Base-by-base conservation (phyloP, 2,888 invertebrate species). In the Fragum whitleyi region DNA sequence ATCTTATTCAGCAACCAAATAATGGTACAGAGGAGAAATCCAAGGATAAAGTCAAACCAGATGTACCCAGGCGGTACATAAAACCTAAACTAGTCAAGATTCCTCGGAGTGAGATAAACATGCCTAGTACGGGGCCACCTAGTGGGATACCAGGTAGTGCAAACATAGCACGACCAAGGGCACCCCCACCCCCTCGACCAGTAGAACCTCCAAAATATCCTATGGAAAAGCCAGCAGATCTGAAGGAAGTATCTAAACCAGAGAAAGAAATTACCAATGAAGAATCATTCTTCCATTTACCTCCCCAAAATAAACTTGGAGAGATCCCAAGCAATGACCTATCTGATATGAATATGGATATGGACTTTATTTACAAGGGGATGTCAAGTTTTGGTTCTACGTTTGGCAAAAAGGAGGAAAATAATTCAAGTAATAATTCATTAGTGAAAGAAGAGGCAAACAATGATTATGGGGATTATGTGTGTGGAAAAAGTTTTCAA, bases 71-170 rank as follows among this genome's bases (percentile, higher is more conserved):
- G 77, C 70, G 88, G 67, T 88, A 83, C 78, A 87, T 88, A 3
- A 89, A 89, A 79, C 90, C 89, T 11, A 90, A 88, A 72, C 77
- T 90, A 69, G 86, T 90, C 32, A 87, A 86, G 74, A 81, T 91
- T 19, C 89, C 90, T 16, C 82, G 83, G 57, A 77, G 69, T 51
- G 77, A 79, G 28, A 81, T 76, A 39, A 74, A 79, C 26, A 65
- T 81, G 28, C 73, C 74, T 29, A 73, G 67, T 53, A 68, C 71
- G 21, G 74, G 36, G 0, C 68, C 70, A 26, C 68, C 61, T 26
- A 67, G 23, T 55, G 39, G 23, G 26, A 32, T 47, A 6, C 51
- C 57, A 51, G 53, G 59, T 53, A 67, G 67, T 28, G 29, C 55
- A 53, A 19, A 32, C 23, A n/a, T 39, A n/a, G 39, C 61, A 23